Evolutionary conservation across 2,888 invertebrate genomes (phyloP), one percentile per base, ranked within the genome.

Genomic region (Aphodius sticticus): DNA sequence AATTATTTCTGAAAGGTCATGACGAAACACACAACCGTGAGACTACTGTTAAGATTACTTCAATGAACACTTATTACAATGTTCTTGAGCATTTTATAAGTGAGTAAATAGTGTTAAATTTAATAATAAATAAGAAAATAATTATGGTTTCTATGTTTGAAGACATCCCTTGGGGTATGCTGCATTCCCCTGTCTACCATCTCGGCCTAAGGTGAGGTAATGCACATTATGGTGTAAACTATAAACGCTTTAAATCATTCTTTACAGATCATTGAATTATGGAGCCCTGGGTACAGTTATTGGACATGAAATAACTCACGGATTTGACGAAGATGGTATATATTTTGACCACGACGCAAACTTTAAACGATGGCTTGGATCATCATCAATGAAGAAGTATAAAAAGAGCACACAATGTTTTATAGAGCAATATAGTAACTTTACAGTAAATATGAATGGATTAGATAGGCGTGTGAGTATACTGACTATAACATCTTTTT

Each of bases 311-410:
- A 69, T 69, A 7, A 69, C 16, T 16, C 16, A 69, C 7, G n/a
- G 16, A 35, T 94, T 94, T 83, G 91, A 91, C 79, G 92, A 89
- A 69, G 91, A 91, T 77, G 92, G 97, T 14, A 92, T 96, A 76
- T 94, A 95, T 86, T 97, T 95, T 85, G 97, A 98, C 87, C 94
- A 94, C 85, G 91, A 93, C 83, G 98, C 97, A 14, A 96, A 96
- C 88, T 91, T 95, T 85, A 89, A 94, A n/a, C 95, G 96, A 81
- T 98, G 97, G 97, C 98, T 97, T 97, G 93, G 94, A 0, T 94
- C 95, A 84, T 90, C 90, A 70, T 96, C 97, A 0, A 93, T 96
- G 75, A 89, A 91, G 14, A 93, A 93, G 16, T 98, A 96, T 87
- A 92, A 94, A 77, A 92, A 95, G 82, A 93, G 94, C 85, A 94